These are phyloP conservation scores for Anoplius nigerrimus DNA, from an alignment of 2,888 invertebrate genomes.

Conservation along the genomic window DNA sequence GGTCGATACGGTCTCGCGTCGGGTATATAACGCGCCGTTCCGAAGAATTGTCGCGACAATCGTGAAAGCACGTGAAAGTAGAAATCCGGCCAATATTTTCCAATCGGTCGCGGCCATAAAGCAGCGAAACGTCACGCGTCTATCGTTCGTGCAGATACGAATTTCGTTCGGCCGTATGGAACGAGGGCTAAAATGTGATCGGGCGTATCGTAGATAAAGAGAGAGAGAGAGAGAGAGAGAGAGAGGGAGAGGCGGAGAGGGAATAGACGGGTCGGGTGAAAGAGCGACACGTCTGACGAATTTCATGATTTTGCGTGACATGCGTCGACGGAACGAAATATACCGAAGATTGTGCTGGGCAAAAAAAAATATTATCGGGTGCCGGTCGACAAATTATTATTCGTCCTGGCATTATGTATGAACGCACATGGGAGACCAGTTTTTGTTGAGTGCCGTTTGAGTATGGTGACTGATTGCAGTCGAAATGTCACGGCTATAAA, in stretches of 20 bases:
- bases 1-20: conserved; percentile 1
- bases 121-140: conserved; percentile 2
- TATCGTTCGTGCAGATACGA: not conserved
- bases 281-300: not conserved
- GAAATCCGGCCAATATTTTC: not conserved
- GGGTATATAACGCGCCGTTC: not conserved
- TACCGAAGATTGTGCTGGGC: too few species aligned
- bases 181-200: too few species aligned
- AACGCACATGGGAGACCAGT: too few species aligned
- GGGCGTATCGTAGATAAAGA: not conserved
- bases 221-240: not conserved
- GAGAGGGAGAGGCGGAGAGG: not conserved
- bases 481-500: too few species aligned
- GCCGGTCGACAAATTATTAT: too few species aligned
- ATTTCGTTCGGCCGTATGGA: too few species aligned
- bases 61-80: conserved; percentile 1
- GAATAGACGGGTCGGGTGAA: not conserved
- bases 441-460: too few species aligned
- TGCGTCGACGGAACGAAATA: too few species aligned
- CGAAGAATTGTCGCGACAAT: not conserved
- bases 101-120: conserved; percentile 1
- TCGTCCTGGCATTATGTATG: too few species aligned
- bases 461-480: too few species aligned
- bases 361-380: too few species aligned
- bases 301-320: too few species aligned